These are phyloP conservation scores for Montipora cactus DNA, from an alignment of 64 coral and sea anemone species.

Conservation along the genomic window DNA sequence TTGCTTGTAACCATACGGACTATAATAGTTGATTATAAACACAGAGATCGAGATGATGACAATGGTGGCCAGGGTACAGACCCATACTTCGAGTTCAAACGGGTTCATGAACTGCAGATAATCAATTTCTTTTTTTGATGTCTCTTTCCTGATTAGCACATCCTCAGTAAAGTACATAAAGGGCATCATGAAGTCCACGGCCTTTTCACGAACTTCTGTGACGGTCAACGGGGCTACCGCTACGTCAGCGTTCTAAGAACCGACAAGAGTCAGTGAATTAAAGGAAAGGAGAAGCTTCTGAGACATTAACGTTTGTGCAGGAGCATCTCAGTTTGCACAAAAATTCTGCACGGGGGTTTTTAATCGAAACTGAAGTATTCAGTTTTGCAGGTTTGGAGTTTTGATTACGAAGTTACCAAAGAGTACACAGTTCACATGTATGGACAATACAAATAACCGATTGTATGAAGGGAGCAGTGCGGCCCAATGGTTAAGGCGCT, in stretches of 20 bases:
- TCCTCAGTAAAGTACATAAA: slow-evolving; percentile 76
- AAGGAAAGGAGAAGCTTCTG: too few species aligned
- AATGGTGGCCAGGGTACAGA: slow-evolving; percentile 38
- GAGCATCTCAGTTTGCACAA: too few species aligned
- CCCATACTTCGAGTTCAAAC: slow-evolving; percentile 62
- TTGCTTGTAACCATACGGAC: slow-evolving; percentile 68
- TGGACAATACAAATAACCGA: too few species aligned
- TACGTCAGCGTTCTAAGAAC: slow-evolving; percentile 47
- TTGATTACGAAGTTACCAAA: too few species aligned
- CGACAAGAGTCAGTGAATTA: too few species aligned
- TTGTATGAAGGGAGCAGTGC: too few species aligned
- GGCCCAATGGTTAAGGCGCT: too few species aligned
- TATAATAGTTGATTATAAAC: slow-evolving; percentile 67
- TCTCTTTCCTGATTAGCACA: slow-evolving; percentile 34
- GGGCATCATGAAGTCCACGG: slow-evolving; percentile 60
- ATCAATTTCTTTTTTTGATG: slow-evolving; percentile 20
- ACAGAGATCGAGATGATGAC: slow-evolving; percentile 38
- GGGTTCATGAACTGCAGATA: slow-evolving; percentile 72
- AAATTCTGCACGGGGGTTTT: too few species aligned
- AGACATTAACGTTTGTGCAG: too few species aligned
- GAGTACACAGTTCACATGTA: too few species aligned
- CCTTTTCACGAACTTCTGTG: slow-evolving; percentile 64
- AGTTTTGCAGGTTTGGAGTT: too few species aligned
- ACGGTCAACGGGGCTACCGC: slow-evolving; percentile 53
- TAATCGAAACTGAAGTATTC: too few species aligned